These are phyloP conservation scores for Phylloscopus collybita DNA, from an alignment of 2,797 vertebrate genomes.

Conservation along the genomic window DNA sequence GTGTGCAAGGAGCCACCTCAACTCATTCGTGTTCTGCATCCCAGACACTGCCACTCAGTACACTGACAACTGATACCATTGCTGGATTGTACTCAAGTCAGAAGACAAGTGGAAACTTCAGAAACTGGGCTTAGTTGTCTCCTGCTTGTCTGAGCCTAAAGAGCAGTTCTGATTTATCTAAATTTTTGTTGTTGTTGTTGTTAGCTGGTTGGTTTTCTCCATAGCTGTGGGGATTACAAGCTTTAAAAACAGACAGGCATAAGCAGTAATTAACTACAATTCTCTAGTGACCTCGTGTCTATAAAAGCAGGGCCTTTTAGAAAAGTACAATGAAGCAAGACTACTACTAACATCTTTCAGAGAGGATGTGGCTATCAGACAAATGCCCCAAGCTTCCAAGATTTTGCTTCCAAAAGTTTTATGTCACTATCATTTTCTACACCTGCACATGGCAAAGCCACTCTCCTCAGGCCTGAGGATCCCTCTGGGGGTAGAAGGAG, in stretches of 20 bases:
- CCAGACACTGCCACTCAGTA: background rate
- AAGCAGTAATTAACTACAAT: slow-evolving; percentile 49
- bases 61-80: background rate
- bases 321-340: background rate
- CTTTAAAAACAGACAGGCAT: slow-evolving; percentile 21
- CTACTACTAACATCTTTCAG: background rate
- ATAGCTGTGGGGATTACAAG: slow-evolving; percentile 17
- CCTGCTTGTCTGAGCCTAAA: background rate
- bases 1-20: background rate
- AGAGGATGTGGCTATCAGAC: background rate
- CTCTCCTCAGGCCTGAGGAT: background rate
- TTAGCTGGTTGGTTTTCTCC: background rate
- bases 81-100: background rate
- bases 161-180: background rate
- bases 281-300: slow-evolving; percentile 32
- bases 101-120: background rate
- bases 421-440: background rate
- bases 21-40: background rate
- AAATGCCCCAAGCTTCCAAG: background rate
- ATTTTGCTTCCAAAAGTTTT: background rate
- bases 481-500: background rate
- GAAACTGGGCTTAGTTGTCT: background rate
- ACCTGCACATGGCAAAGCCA: background rate
- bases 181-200: background rate
- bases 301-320: background rate